Conservation (phyloP, 2,113 vertebrate genomes). For the Elanoides forficatus region DNA sequence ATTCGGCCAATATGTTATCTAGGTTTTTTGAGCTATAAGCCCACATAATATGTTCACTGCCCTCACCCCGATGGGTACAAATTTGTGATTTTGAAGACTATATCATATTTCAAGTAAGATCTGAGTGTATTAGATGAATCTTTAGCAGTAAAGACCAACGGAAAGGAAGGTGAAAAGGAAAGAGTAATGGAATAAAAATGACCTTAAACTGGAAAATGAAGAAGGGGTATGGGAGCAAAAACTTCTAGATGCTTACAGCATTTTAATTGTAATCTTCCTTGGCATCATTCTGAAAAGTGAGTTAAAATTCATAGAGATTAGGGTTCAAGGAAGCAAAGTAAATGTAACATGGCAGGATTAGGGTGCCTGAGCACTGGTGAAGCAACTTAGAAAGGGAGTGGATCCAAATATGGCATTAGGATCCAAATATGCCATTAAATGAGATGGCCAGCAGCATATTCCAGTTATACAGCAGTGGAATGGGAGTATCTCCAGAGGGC, state of each 20-base stretch:
- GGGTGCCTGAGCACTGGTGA: background rate
- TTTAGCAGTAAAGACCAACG: background rate
- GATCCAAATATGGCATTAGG: background rate
- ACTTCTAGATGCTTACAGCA: background rate
- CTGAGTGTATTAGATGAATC: background rate
- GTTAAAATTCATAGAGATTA: background rate
- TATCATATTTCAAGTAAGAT: background rate
- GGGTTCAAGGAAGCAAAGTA: background rate
- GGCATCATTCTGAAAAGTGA: background rate
- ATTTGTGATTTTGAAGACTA: background rate
- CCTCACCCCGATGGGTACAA: accelerated
- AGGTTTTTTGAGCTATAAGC: background rate
- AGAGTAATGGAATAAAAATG: background rate
- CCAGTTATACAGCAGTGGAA: background rate
- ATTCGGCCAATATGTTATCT: background rate
- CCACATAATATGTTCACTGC: background rate
- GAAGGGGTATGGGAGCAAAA: background rate
- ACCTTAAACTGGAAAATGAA: background rate
- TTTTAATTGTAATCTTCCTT: background rate
- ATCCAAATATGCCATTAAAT: background rate
- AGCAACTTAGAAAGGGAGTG: background rate
- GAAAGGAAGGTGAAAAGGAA: background rate
- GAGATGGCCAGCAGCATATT: background rate
- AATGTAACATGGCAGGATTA: background rate
- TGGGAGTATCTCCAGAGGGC: background rate